Evolutionary conservation across 2,797 vertebrate genomes (phyloP).

Genomic region (Petrocephalus sullivani): DNA sequence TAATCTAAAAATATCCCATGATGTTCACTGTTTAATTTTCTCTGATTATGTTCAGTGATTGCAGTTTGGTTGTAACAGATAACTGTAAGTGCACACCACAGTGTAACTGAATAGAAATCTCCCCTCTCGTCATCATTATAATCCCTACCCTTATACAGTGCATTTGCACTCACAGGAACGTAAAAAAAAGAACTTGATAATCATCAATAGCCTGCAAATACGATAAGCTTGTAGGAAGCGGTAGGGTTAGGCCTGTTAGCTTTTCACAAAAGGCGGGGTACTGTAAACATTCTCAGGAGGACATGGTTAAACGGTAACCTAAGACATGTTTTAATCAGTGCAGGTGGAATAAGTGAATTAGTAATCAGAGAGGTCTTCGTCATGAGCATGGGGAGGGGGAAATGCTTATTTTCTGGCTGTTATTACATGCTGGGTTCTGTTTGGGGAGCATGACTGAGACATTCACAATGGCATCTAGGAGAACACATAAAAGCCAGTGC

Average conservation of each 20-base stretch:
- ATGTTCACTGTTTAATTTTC: background rate
- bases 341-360: background rate
- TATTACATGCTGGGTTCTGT: background rate
- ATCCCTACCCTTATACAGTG: background rate
- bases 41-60: background rate
- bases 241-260: background rate
- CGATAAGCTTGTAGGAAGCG: background rate
- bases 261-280: background rate
- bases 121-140: background rate
- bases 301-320: background rate
- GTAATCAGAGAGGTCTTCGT: constrained; percentile 18
- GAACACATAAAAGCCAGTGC: background rate
- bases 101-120: background rate
- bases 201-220: background rate
- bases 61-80: background rate
- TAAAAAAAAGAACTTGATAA: background rate
- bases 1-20: background rate
- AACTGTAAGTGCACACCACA: background rate
- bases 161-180: background rate
- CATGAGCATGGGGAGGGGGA: background rate
- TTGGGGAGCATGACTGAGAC: background rate
- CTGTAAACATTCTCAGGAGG: background rate
- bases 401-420: background rate
- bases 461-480: background rate
- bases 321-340: constrained; percentile 14